These are phyloP conservation scores for Drosophila sp. DNA, from an alignment of 1,140 invertebrate species.

Conservation along the genomic window DNA sequence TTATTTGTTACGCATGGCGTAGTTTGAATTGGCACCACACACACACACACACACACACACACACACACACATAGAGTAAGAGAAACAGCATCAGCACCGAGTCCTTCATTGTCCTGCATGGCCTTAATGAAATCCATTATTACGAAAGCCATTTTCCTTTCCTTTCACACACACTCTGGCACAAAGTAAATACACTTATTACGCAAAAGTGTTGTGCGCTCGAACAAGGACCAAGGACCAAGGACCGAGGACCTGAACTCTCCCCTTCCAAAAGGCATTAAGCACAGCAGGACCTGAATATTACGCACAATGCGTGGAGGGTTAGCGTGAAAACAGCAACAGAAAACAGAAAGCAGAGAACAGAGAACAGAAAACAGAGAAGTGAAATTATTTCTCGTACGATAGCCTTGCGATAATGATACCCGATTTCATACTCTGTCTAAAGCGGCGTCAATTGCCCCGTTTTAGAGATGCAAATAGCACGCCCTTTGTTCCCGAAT, in stretches of 20 bases:
- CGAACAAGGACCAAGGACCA: too few relatives aligned
- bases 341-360: background rate
- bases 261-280: constrained; percentile 58
- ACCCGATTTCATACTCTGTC: constrained; percentile 1
- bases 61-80: constrained; percentile 11
- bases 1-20: constrained; percentile 84
- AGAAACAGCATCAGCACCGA: constrained; percentile 21
- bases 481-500: constrained; percentile 37
- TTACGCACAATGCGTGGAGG: constrained; percentile 55
- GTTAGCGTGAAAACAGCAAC: constrained; percentile 10
- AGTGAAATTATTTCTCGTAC: constrained; percentile 3
- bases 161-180: constrained; percentile 47
- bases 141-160: constrained; percentile 74
- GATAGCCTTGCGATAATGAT: constrained; percentile 2
- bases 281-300: constrained; percentile 76
- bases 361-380: background rate
- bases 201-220: constrained; percentile 50
- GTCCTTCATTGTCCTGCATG: constrained; percentile 68
- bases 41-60: constrained; percentile 30
- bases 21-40: constrained; percentile 76
- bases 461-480: constrained; percentile 45
- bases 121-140: constrained; percentile 83
- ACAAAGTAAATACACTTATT: constrained; percentile 79
- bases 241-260: constrained; percentile 23
- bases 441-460: constrained; percentile 42